These are phyloP conservation scores for Drosophila lutescens DNA, from an alignment of 2,888 invertebrate species.

Conservation along the genomic window DNA sequence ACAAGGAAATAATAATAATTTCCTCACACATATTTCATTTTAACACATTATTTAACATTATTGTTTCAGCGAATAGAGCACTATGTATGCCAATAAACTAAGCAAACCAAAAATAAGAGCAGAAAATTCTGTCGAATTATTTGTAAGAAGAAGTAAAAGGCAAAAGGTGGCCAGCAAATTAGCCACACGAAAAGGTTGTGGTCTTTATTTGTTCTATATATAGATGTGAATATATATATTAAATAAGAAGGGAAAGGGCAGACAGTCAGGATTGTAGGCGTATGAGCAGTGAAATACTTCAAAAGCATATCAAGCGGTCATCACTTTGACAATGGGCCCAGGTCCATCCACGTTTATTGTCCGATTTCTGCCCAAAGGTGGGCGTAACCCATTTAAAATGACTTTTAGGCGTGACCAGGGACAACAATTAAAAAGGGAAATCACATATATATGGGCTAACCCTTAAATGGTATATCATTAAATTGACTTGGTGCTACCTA, in stretches of 20 bases:
- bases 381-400: constrained; percentile 27
- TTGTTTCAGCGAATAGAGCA: too few relatives aligned
- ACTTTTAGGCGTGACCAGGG: constrained; percentile 40
- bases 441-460: constrained; percentile 26
- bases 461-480: constrained; percentile 17
- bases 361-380: constrained; percentile 2
- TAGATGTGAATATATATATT: neutral
- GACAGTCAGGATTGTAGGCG: constrained; percentile 23
- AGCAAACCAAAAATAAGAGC: neutral
- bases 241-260: neutral
- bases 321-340: constrained; percentile 57
- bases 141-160: constrained; percentile 57
- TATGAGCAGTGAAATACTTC: constrained; percentile 37
- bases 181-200: constrained; percentile 16
- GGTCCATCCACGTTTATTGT: constrained; percentile 20
- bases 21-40: too few relatives aligned
- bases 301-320: constrained; percentile 48
- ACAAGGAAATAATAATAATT: too few relatives aligned
- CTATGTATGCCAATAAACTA: neutral
- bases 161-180: constrained; percentile 31
- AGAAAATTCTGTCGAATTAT: constrained; percentile 42
- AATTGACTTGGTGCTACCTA: constrained; percentile 30
- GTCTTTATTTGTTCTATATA: neutral
- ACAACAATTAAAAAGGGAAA: constrained; percentile 62
- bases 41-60: too few relatives aligned